These are phyloP conservation scores for Gorilla gorilla DNA, from an alignment of 2,113 vertebrate species.

Conservation along the genomic window DNA sequence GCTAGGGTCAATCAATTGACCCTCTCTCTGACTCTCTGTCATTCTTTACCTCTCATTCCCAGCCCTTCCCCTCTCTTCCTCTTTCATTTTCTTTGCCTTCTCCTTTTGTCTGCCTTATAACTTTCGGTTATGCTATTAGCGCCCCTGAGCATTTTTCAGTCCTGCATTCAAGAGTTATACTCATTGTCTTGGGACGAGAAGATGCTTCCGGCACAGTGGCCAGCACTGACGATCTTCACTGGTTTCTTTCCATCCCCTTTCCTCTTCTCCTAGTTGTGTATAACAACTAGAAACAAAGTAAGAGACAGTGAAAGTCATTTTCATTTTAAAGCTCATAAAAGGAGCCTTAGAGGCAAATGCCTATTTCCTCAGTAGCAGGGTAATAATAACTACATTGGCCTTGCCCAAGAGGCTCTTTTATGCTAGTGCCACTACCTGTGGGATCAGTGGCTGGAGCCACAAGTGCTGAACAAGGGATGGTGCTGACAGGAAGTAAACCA, in stretches of 20 bases:
- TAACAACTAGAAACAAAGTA: neutral
- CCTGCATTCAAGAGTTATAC: neutral
- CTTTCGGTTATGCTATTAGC: fast-evolving
- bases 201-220: neutral
- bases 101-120: neutral
- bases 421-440: slow-evolving; percentile 15
- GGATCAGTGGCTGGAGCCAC: slow-evolving; percentile 44
- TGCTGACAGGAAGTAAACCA: slow-evolving; percentile 69
- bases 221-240: neutral
- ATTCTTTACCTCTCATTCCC: neutral
- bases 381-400: slow-evolving; percentile 60
- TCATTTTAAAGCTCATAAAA: slow-evolving; percentile 57
- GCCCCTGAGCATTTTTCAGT: neutral
- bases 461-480: slow-evolving; percentile 40
- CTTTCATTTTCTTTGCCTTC: neutral
- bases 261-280: neutral
- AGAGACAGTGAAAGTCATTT: slow-evolving; percentile 32
- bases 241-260: neutral
- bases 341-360: slow-evolving; percentile 56
- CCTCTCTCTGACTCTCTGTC: no score
- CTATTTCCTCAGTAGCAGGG: slow-evolving; percentile 51
- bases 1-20: neutral
- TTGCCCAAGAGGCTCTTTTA: slow-evolving; percentile 36
- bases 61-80: neutral
- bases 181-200: neutral